Percentiles rank a stretch among this genome's conserved stretches.
These are phyloP conservation scores for Macrotus californicus DNA, from an alignment of 2,113 vertebrate species.

Conservation along the genomic window DNA sequence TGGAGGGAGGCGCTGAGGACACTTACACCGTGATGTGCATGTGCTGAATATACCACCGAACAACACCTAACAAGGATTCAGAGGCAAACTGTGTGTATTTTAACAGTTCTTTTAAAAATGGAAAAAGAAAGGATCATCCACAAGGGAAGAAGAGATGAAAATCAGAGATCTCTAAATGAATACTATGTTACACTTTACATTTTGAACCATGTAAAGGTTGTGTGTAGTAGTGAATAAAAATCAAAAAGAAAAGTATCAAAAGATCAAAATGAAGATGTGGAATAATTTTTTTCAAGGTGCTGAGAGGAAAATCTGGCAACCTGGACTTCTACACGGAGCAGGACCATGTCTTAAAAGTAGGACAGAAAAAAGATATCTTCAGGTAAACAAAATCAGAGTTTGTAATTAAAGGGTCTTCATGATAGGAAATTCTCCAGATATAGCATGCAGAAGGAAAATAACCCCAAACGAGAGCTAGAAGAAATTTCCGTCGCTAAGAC, in stretches of 20 bases:
- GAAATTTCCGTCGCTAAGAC: neutral
- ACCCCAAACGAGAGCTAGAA: neutral
- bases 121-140: neutral
- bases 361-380: neutral
- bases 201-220: neutral
- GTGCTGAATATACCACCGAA: neutral
- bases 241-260: neutral
- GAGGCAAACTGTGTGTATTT: neutral
- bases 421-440: neutral
- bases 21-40: neutral
- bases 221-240: neutral
- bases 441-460: neutral
- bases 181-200: neutral
- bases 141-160: neutral
- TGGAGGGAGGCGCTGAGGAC: neutral
- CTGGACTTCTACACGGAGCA: neutral
- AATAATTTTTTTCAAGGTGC: neutral
- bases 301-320: neutral
- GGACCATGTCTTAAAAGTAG: neutral
- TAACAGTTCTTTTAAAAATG: neutral
- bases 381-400: neutral
- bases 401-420: neutral
- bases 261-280: neutral
- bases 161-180: neutral
- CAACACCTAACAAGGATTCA: neutral